These are phyloP conservation scores for Ispidina picta DNA, from an alignment of 2,797 vertebrate genomes.

Conservation along the genomic window DNA sequence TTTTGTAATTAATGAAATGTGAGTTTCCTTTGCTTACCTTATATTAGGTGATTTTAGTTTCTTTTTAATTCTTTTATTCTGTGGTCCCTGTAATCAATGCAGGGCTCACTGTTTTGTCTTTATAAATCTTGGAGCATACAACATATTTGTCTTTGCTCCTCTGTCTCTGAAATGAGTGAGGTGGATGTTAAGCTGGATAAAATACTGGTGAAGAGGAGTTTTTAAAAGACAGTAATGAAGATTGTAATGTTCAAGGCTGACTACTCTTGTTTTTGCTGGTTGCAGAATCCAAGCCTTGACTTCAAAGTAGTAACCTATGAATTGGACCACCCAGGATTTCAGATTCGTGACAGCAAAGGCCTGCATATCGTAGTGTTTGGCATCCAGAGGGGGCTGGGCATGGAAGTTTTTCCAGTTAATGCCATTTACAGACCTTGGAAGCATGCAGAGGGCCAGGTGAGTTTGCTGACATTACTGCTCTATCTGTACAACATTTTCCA, in stretches of 20 bases:
- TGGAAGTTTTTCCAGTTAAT: conserved; percentile 97
- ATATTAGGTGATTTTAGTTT: too few relatives aligned
- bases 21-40: not conserved
- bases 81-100: not conserved
- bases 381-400: conserved; percentile 93
- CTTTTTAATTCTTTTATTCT: not conserved
- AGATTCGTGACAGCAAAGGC: conserved; percentile 97
- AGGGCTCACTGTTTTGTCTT: not conserved
- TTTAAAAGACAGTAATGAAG: not conserved
- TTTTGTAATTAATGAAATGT: not conserved
- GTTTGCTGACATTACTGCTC: not conserved
- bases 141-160: not conserved
- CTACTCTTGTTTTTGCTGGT: not conserved
- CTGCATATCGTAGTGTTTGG: conserved; percentile 96
- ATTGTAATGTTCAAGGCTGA: not conserved
- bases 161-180: not conserved
- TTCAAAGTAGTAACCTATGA: conserved; percentile 99
- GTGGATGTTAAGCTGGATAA: not conserved
- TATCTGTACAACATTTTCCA: not conserved
- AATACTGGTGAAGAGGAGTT: not conserved
- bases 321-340: conserved; percentile 94
- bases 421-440: conserved; percentile 99
- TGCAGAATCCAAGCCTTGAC: conserved; percentile 94
- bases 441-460: conserved; percentile 97
- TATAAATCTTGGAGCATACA: not conserved